Conservation (phyloP, 2,113 vertebrate species). For the Arenaria interpres region DNA sequence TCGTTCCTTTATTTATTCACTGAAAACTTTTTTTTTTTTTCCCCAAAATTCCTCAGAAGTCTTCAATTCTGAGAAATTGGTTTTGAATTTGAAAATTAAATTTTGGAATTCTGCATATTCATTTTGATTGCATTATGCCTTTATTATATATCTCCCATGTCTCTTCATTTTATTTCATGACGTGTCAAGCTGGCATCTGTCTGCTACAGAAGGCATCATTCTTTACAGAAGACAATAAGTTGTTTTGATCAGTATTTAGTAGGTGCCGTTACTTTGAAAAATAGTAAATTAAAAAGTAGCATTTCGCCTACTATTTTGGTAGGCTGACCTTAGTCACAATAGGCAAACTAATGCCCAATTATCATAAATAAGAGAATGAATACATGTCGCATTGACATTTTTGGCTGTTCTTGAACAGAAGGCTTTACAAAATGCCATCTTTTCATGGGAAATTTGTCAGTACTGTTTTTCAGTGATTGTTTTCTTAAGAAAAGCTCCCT, state of each 20-base stretch:
- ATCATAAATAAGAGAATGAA: neutral
- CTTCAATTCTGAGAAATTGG: neutral
- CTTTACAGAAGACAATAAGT: neutral
- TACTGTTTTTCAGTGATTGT: neutral
- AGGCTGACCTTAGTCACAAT: neutral
- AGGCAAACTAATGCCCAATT: neutral
- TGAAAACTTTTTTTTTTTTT: neutral
- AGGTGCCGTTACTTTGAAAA: neutral
- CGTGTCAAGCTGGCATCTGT: neutral
- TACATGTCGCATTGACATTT: neutral
- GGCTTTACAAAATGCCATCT: neutral
- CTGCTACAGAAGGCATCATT: neutral
- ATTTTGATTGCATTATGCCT: neutral
- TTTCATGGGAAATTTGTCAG: neutral
- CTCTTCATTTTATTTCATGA: neutral
- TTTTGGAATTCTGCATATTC: neutral
- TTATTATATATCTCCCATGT: neutral
- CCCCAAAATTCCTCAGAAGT: neutral
- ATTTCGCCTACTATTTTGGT: neutral
- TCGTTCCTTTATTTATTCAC: neutral
- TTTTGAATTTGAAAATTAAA: neutral
- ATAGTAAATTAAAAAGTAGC: neutral
- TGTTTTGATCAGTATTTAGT: conserved; percentile 1
- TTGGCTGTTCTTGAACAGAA: neutral
- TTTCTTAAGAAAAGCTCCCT: neutral